Evolutionary conservation across 1,140 invertebrate genomes (phyloP).

Genomic region (Drosophila sturtevanti): DNA sequence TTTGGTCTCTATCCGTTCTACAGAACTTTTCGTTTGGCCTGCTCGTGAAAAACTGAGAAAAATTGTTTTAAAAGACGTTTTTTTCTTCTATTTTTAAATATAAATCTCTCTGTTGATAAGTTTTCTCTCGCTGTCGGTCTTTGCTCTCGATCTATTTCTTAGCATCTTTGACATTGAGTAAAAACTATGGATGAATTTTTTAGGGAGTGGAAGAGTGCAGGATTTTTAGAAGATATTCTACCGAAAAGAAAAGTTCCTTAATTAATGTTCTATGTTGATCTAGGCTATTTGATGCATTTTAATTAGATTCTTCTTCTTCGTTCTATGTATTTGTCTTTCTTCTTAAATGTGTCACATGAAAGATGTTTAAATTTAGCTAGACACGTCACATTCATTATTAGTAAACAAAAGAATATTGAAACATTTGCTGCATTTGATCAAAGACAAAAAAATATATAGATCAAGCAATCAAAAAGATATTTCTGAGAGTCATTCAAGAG

Average conservation of each 20-base stretch:
- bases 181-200: conserved; percentile 14
- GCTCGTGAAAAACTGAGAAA: conserved; percentile 75
- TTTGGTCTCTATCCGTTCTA: conserved; percentile 30
- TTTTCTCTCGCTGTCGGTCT: conserved; percentile 16
- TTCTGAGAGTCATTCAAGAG: conserved; percentile 6
- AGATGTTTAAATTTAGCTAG: conserved; percentile 61
- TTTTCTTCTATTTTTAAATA: conserved; percentile 72
- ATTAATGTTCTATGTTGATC: conserved; percentile 28
- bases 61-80: conserved; percentile 45
- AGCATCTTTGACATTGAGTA: conserved; percentile 18
- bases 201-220: conserved; percentile 11
- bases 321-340: neutral
- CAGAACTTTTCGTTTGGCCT: conserved; percentile 67
- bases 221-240: neutral
- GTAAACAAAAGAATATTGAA: conserved; percentile 56
- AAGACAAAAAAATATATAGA: conserved; percentile 53
- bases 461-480: conserved; percentile 26
- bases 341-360: conserved; percentile 58
- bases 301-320: conserved; percentile 42
- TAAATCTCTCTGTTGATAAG: conserved; percentile 2
- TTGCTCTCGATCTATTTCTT: conserved; percentile 19
- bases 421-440: conserved; percentile 53
- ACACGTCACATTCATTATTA: conserved; percentile 72
- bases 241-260: conserved; percentile 24
- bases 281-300: conserved; percentile 50